Percentiles rank a stretch among this genome's conserved stretches.
These are phyloP conservation scores for Zalophus californianus DNA, from an alignment of 2,797 vertebrate species.

Conservation along the genomic window DNA sequence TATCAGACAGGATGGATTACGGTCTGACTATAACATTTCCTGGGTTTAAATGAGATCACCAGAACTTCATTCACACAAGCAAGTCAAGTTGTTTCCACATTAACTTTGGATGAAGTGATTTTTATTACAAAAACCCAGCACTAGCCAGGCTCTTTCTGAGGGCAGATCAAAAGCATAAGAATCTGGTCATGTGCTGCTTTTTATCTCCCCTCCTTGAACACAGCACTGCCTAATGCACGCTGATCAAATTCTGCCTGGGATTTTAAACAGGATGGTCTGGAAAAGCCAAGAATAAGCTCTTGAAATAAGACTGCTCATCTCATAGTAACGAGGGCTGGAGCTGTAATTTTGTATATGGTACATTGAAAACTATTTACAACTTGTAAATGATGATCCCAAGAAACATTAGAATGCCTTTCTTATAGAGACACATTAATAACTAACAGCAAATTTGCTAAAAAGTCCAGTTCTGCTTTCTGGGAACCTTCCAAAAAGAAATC, in stretches of 20 bases:
- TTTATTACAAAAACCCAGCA: conserved; percentile 51
- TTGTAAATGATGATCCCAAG: conserved; percentile 54
- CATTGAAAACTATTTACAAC: conserved; percentile 42
- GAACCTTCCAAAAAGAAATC: conserved; percentile 38
- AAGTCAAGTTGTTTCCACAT: conserved; percentile 50
- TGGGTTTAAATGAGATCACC: conserved; percentile 66
- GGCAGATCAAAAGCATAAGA: conserved; percentile 54
- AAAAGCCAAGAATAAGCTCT: background rate
- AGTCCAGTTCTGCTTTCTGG: background rate
- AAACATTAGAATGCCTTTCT: conserved; percentile 21
- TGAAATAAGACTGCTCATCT: background rate
- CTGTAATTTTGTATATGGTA: background rate
- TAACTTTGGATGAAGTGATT: conserved; percentile 33
- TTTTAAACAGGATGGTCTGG: background rate
- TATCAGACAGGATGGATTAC: conserved; percentile 23
- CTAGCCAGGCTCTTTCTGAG: background rate
- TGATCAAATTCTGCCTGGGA: conserved; percentile 5
- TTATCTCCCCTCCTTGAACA: background rate
- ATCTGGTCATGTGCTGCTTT: background rate
- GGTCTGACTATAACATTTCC: conserved; percentile 14
- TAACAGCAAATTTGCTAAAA: conserved; percentile 19
- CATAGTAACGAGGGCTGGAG: background rate
- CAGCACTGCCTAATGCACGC: background rate
- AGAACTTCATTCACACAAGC: conserved; percentile 39
- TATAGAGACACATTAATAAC: conserved; percentile 39